These are phyloP conservation scores for Ceyx cyanopectus DNA, from an alignment of 2,113 vertebrate species.

Conservation along the genomic window DNA sequence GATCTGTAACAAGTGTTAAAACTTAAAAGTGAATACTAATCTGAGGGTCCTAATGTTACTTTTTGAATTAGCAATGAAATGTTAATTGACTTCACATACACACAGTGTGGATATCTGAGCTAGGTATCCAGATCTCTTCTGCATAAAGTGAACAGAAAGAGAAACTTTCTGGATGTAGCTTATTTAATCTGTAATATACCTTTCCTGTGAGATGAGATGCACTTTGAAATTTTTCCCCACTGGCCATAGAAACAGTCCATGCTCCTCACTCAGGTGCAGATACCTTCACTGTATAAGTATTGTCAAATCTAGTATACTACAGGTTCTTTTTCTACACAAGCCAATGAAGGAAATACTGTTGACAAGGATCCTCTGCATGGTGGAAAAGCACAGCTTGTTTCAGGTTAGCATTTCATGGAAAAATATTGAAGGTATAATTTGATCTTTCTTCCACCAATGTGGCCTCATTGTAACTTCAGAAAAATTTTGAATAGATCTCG, in stretches of 20 bases:
- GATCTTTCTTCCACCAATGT: neutral
- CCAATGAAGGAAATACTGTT: neutral
- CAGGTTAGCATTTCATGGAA: neutral
- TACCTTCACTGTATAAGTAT: neutral
- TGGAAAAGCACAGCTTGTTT: neutral
- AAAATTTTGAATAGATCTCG: neutral
- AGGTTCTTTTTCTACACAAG: neutral
- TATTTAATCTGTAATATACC: neutral
- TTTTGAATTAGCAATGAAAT: neutral
- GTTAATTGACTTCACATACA: rapidly evolving
- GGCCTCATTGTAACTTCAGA: neutral
- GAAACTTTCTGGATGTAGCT: neutral
- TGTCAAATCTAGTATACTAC: neutral
- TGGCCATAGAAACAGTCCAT: neutral
- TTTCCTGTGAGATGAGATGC: neutral
- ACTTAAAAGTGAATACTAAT: neutral
- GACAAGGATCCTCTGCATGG: neutral
- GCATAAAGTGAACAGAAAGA: neutral
- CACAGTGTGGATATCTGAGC: neutral
- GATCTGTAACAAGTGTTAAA: neutral
- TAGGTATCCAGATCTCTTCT: neutral
- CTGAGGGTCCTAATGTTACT: neutral
- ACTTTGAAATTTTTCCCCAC: neutral
- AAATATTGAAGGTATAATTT: neutral
- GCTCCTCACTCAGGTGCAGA: neutral